phyloP scores from a whole-genome alignment of 2,113 vertebrate genomes.

The Ptyas mucosa region DNA sequence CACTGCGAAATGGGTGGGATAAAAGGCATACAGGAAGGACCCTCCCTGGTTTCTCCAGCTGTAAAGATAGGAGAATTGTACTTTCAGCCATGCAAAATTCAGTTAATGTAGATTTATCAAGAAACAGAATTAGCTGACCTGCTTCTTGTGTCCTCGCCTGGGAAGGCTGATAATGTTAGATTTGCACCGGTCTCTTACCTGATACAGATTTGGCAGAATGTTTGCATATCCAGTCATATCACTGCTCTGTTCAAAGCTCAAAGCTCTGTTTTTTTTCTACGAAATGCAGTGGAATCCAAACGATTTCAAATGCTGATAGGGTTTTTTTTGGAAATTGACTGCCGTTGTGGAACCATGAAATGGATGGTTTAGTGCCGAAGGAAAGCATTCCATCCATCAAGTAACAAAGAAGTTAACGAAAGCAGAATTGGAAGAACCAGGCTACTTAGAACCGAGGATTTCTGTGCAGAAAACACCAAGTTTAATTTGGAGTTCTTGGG shows the following conservation, averaged over 20 bases:
- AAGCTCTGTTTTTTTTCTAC: not conserved
- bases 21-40: too few relatives aligned
- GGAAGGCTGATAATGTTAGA: not conserved
- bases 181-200: not conserved
- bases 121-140: not conserved
- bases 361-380: not conserved
- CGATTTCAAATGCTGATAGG: not conserved
- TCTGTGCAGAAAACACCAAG: not conserved
- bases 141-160: not conserved
- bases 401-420: not conserved
- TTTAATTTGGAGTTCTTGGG: not conserved
- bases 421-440: not conserved
- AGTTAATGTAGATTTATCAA: not conserved
- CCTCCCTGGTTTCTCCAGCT: too few relatives aligned
- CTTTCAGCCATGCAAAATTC: not conserved
- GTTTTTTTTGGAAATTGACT: not conserved
- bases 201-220: not conserved
- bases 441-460: not conserved
- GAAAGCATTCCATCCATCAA: not conserved
- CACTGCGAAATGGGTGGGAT: too few relatives aligned
- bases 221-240: not conserved
- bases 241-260: not conserved
- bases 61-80: not conserved
- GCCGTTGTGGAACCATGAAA: not conserved
- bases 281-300: not conserved